Percentiles rank a stretch among this genome's conserved stretches.
phyloP scores from a whole-genome alignment of 2,797 vertebrate species.

The Siniperca undulata region DNA sequence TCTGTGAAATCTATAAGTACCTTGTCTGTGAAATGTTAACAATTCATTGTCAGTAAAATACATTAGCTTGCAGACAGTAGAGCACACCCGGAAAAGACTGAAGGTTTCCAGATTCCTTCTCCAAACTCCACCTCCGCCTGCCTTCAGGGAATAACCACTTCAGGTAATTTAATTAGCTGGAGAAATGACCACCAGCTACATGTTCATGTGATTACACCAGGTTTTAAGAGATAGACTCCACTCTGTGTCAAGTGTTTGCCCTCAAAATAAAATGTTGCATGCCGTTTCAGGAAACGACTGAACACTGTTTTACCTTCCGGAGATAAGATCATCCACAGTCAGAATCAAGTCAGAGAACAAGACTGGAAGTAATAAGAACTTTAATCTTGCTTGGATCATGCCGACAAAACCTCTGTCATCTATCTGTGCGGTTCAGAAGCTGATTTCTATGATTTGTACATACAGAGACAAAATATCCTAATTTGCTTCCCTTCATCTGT shows the following conservation, averaged over 20 bases:
- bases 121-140: conserved; percentile 42
- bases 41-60: conserved; percentile 65
- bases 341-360: conserved; percentile 18
- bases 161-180: conserved; percentile 66
- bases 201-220: conserved; percentile 41
- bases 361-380: conserved; percentile 55
- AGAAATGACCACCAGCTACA: conserved; percentile 44
- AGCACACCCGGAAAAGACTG: conserved; percentile 48
- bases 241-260: conserved; percentile 47
- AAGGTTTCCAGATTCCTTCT: conserved; percentile 56
- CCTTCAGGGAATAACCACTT: conserved; percentile 55
- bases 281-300: conserved; percentile 44
- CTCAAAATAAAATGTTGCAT: conserved; percentile 60
- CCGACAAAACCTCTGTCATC: conserved; percentile 33
- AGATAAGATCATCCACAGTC: conserved; percentile 54
- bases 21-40: conserved; percentile 62
- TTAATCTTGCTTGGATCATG: conserved; percentile 33
- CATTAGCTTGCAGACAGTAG: conserved; percentile 58
- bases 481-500: conserved; percentile 17
- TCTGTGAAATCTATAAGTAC: conserved; percentile 73
- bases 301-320: conserved; percentile 67
- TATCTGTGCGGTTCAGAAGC: conserved; percentile 26
- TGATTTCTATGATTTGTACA: conserved; percentile 13
- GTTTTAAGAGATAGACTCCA: conserved; percentile 34
- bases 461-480: conserved; percentile 3